Evolutionary conservation across 1,140 invertebrate species (phyloP).

Genomic region (Thaumatotibia leucotreta): DNA sequence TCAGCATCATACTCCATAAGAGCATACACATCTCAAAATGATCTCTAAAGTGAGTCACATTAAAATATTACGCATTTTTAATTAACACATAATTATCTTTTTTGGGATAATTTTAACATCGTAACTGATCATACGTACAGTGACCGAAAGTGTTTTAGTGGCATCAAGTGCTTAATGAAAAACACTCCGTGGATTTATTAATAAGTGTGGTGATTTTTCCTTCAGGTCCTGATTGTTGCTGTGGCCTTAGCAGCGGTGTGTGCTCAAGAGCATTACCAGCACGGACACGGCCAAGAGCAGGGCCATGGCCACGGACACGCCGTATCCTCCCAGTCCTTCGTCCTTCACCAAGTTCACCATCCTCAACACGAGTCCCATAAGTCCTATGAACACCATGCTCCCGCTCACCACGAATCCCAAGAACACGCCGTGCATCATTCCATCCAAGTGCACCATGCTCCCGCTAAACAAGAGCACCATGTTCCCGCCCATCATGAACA

Average conservation of each 20-base stretch:
- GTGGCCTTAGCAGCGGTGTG: background rate
- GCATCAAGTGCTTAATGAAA: background rate
- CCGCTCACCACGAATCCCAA: background rate
- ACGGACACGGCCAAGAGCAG: background rate
- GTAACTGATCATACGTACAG: background rate
- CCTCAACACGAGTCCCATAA: background rate
- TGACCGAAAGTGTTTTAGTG: background rate
- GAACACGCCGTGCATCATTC: background rate
- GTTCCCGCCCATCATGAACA: background rate
- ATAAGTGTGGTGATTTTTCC: background rate
- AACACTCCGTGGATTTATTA: background rate
- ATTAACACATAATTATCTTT: background rate
- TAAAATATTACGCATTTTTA: background rate
- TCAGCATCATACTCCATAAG: background rate
- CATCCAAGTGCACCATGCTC: background rate
- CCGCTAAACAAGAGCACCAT: background rate
- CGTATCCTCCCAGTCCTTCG: conserved; percentile 2
- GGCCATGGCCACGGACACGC: conserved; percentile 6
- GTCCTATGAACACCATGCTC: background rate
- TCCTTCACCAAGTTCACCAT: background rate
- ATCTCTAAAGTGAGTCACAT: conserved; percentile 9
- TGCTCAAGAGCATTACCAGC: conserved; percentile 5
- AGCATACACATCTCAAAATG: conserved; percentile 4
- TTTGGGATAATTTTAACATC: background rate
- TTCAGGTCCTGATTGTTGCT: background rate